Evolutionary conservation across 2,888 invertebrate species (phyloP), one percentile per base, ranked within the genome.

Genomic region (Morinoia aosen): DNA sequence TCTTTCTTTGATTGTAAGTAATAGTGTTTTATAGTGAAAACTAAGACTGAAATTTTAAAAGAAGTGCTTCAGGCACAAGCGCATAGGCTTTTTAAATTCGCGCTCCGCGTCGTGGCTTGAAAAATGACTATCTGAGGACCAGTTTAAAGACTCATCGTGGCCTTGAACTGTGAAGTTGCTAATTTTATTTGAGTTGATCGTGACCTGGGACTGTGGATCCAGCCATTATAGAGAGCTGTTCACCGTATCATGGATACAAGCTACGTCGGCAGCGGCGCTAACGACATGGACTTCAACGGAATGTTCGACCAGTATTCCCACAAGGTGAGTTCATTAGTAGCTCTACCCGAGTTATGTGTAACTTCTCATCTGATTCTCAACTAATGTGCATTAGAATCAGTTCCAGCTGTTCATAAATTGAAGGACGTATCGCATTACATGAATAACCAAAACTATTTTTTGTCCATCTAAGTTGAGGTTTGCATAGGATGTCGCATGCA

Each of bases 221-320:
- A 33, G 10, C 10, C 25, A 25, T 76, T 19, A 33, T 19, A 25
- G 2, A 76, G 33, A 76, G 76, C 76, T 90, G 48, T 40, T 39
- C 40, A 39, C 16, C 90, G 90, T 48, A 25, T 90, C 58, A 94
- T 94, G 94, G 94, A 94, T 94, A 57, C 94, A 58, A 94, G 94
- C 33, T 94, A 94, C 94, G 56, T 58, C 14, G 94, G 93, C 25
- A 48, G 25, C 39, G 56, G 39, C 7, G 57, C 57, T 7, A 57
- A 57, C 14, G 94, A 58, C 94, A 94, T 94, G 57, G 94, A 94
- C n/a, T 94, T 58, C 58, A 57, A 57, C 58, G 57, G 58, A 48
- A 94, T 94, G 94, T 94, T 58, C 56, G 94, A 94, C 58, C 94
- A 57, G 58, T 94, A 94, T 33, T n/a, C 58, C 7, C 94, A 94